A percentile compares a stretch with the other conserved stretches of the same genome.
These are phyloP conservation scores for Hemithea aestivaria DNA, from an alignment of 2,888 invertebrate species.

Conservation along the genomic window DNA sequence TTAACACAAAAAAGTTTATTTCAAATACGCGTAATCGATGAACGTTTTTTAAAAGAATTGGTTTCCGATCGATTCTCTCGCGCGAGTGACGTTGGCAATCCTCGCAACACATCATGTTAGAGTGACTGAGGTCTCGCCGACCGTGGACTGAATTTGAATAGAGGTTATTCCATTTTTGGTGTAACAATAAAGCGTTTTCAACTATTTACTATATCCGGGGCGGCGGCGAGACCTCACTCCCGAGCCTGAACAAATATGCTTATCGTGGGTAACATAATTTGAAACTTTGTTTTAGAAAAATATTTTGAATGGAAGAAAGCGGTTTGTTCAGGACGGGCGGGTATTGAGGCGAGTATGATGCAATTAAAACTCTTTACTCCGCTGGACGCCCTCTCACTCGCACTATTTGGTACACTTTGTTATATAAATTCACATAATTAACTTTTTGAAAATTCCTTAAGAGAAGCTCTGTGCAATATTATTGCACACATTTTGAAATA, in stretches of 20 bases:
- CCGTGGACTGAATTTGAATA: too few relatives aligned
- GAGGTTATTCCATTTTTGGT: slow-evolving; percentile 1
- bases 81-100: slow-evolving; percentile 11
- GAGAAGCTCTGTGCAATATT: too few relatives aligned
- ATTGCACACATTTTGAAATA: too few relatives aligned
- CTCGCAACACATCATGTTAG: slow-evolving; percentile 8
- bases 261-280: slow-evolving; percentile 21
- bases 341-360: background rate
- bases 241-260: slow-evolving; percentile 26
- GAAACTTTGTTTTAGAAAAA: slow-evolving; percentile 23
- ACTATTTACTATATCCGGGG: slow-evolving; percentile 10
- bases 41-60: slow-evolving; percentile 7
- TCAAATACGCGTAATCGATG: slow-evolving; percentile 19
- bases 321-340: slow-evolving; percentile 15
- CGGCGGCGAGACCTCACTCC: slow-evolving; percentile 14
- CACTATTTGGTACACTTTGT: too few relatives aligned
- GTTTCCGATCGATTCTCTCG: slow-evolving; percentile 3
- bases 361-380: too few relatives aligned
- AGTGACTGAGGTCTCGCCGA: background rate
- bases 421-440: too few relatives aligned
- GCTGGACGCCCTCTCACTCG: too few relatives aligned
- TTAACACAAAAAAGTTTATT: slow-evolving; percentile 22
- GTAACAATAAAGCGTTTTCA: slow-evolving; percentile 10
- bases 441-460: too few relatives aligned
- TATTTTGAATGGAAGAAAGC: slow-evolving; percentile 17